These are phyloP conservation scores for Entomyzon cyanotis DNA, from an alignment of 2,113 vertebrate species.

Conservation along the genomic window DNA sequence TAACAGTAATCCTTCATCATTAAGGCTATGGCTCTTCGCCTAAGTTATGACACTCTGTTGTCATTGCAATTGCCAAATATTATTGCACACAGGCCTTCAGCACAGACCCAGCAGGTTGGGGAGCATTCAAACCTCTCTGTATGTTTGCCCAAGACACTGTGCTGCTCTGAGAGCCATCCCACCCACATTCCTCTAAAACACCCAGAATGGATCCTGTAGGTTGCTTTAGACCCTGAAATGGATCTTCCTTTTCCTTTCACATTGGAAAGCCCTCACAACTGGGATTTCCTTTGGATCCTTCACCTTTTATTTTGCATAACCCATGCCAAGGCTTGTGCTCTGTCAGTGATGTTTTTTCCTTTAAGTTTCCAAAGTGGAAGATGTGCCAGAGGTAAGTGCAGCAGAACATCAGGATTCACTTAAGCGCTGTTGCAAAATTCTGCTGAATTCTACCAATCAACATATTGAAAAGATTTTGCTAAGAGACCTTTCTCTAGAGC, in stretches of 20 bases:
- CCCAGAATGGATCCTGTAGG: background rate
- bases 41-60: background rate
- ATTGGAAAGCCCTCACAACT: background rate
- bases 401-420: background rate
- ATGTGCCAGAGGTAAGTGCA: background rate
- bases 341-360: background rate
- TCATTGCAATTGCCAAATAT: background rate
- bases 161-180: background rate
- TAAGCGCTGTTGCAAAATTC: background rate
- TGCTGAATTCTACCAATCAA: background rate
- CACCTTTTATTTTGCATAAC: background rate
- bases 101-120: background rate
- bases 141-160: background rate
- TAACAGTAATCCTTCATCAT: background rate
- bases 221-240: background rate
- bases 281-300: background rate
- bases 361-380: background rate
- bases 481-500: background rate
- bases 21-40: background rate
- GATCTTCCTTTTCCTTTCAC: background rate
- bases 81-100: background rate
- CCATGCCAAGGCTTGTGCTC: background rate
- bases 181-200: background rate
- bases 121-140: background rate
- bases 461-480: background rate